These are phyloP conservation scores for Ceratosolen fusciceps DNA, from an alignment of 1,140 invertebrate species.

Conservation along the genomic window DNA sequence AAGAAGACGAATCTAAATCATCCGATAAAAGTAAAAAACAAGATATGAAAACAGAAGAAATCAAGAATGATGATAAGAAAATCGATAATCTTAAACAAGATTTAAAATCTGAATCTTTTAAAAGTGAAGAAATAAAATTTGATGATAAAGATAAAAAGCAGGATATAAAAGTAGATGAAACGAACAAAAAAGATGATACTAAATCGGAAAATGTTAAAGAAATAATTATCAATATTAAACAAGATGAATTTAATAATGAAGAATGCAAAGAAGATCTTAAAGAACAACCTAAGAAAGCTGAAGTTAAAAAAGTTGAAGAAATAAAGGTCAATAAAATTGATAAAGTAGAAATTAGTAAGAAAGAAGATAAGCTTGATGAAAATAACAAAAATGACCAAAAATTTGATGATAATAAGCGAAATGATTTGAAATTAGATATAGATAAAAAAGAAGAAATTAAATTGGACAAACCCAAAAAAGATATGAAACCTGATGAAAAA, in stretches of 20 bases:
- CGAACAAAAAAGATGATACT: slow-evolving; percentile 10
- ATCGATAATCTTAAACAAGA: slow-evolving; percentile 35
- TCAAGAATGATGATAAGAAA: slow-evolving; percentile 53
- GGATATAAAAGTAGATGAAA: slow-evolving; percentile 27
- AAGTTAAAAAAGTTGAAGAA: slow-evolving; percentile 27
- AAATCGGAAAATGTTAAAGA: slow-evolving; percentile 31
- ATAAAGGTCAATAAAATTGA: slow-evolving; percentile 27
- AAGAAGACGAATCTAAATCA: slow-evolving; percentile 49
- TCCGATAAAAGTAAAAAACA: slow-evolving; percentile 49
- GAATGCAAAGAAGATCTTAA: slow-evolving; percentile 32
- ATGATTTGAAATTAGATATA: slow-evolving; percentile 17
- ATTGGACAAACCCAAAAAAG: slow-evolving; percentile 35
- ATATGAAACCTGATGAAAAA: slow-evolving; percentile 40
- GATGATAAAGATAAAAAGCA: slow-evolving; percentile 50
- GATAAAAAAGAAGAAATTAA: slow-evolving; percentile 41
- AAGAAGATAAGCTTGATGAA: slow-evolving; percentile 20
- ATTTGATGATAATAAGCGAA: slow-evolving; percentile 21
- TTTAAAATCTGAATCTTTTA: slow-evolving; percentile 18
- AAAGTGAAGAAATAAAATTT: slow-evolving; percentile 40
- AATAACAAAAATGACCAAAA: slow-evolving; percentile 33
- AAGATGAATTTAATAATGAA: slow-evolving; percentile 18
- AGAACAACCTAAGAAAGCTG: slow-evolving; percentile 24
- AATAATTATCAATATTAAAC: slow-evolving; percentile 1
- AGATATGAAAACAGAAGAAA: slow-evolving; percentile 41
- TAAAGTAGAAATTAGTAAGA: slow-evolving; percentile 33